Percentiles rank a stretch among this genome's conserved stretches.
Conservation (phyloP, 2,888 invertebrate species). For the Cepaea hortensis region DNA sequence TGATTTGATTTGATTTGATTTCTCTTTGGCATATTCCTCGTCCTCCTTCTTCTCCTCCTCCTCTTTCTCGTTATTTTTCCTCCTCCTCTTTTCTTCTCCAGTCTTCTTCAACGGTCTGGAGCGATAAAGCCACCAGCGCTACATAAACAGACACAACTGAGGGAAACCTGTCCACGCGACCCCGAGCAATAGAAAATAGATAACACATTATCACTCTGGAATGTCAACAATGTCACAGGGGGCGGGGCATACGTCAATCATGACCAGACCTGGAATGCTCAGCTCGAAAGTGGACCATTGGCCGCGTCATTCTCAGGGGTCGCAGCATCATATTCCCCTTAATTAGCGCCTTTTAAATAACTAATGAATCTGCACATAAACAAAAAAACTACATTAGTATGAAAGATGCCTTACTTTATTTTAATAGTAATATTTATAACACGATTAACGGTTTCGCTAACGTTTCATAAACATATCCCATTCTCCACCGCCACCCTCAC, state of each 20-base stretch:
- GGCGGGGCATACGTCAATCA: conserved; percentile 64
- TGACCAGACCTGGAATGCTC: conserved; percentile 51
- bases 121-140: too few relatives aligned
- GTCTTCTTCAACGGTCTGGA: too few relatives aligned
- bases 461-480: too few relatives aligned
- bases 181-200: background rate
- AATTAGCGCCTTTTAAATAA: background rate
- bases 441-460: too few relatives aligned
- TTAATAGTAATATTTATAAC: background rate
- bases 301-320: conserved; percentile 44
- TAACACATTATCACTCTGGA: conserved; percentile 61
- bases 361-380: too few relatives aligned
- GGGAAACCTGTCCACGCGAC: too few relatives aligned
- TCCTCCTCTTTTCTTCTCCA: too few relatives aligned
- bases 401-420: background rate
- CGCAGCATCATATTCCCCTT: conserved; percentile 15
- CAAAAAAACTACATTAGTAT: background rate
- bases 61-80: background rate
- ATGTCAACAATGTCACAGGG: conserved; percentile 62
- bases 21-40: background rate
- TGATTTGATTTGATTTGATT: background rate
- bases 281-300: conserved; percentile 33
- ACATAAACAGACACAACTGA: too few relatives aligned
- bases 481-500: background rate
- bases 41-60: background rate